These are phyloP conservation scores for Gila robusta DNA, from an alignment of 2,797 vertebrate species.

Conservation along the genomic window DNA sequence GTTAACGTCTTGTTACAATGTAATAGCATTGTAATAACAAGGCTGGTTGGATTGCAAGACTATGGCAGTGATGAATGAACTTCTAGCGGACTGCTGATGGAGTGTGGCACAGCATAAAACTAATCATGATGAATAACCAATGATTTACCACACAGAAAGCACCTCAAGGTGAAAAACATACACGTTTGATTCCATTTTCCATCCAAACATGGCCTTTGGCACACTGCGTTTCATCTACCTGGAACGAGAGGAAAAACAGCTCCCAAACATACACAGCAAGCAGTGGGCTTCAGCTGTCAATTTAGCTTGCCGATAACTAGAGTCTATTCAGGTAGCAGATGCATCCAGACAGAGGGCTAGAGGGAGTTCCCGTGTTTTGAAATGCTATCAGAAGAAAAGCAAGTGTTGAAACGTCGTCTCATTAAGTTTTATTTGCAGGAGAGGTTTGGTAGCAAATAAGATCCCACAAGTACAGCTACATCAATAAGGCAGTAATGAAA, in stretches of 20 bases:
- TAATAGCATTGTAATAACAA: conserved; percentile 22
- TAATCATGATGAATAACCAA: conserved; percentile 38
- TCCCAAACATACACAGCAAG: neutral
- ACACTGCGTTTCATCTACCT: conserved; percentile 25
- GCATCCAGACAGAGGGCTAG: conserved; percentile 37
- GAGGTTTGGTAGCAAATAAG: conserved; percentile 45
- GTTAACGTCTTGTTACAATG: neutral
- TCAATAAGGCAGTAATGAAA: conserved; percentile 57
- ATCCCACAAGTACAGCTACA: conserved; percentile 51
- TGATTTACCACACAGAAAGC: conserved; percentile 7
- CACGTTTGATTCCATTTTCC: conserved; percentile 39
- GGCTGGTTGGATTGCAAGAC: neutral
- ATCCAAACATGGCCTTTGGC: conserved; percentile 27
- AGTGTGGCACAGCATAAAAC: neutral
- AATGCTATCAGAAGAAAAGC: conserved; percentile 52
- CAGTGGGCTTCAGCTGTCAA: conserved; percentile 36
- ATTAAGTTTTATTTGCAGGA: conserved; percentile 57
- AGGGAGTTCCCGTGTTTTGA: conserved; percentile 46
- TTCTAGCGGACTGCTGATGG: conserved; percentile 7
- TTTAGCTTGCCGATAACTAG: conserved; percentile 47
- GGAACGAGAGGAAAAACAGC: conserved; percentile 21
- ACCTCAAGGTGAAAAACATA: conserved; percentile 28
- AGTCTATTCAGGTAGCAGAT: conserved; percentile 52
- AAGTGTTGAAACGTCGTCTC: conserved; percentile 26
- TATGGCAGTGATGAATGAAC: conserved; percentile 23